These are phyloP conservation scores for Ceramica pisi DNA, from an alignment of 2,888 invertebrate species.

Conservation along the genomic window DNA sequence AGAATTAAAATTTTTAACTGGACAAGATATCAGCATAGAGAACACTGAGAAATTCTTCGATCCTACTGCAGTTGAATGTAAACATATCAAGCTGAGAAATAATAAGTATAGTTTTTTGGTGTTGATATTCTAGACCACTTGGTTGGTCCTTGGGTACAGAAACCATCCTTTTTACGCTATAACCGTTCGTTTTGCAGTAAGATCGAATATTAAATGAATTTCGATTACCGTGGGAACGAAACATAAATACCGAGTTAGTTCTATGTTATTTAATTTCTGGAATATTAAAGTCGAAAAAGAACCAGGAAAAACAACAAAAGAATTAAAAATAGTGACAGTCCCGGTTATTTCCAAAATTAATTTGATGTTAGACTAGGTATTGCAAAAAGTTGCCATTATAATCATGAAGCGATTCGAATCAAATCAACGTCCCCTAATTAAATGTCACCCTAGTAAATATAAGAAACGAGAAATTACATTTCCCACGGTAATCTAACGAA, in stretches of 20 bases:
- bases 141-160: neutral
- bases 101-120: neutral
- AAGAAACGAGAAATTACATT: neutral
- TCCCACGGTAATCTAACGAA: constrained; percentile 41
- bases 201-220: constrained; percentile 27
- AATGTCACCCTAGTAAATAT: constrained; percentile 4
- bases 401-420: neutral
- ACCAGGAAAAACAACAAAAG: neutral
- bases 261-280: neutral
- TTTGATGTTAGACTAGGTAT: neutral
- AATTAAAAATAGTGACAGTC: neutral
- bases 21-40: constrained; percentile 2
- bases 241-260: neutral
- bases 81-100: neutral
- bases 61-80: constrained; percentile 38
- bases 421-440: too few relatives aligned
- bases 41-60: constrained; percentile 6
- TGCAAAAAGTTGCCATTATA: neutral
- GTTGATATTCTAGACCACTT: neutral
- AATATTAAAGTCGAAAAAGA: neutral
- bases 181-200: constrained; percentile 38
- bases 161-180: neutral
- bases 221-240: constrained; percentile 46
- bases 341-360: constrained; percentile 14
- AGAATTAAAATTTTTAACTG: too few relatives aligned